Evolutionary conservation across 2,888 invertebrate genomes (phyloP).

Genomic region (Orthonevra nobilis): DNA sequence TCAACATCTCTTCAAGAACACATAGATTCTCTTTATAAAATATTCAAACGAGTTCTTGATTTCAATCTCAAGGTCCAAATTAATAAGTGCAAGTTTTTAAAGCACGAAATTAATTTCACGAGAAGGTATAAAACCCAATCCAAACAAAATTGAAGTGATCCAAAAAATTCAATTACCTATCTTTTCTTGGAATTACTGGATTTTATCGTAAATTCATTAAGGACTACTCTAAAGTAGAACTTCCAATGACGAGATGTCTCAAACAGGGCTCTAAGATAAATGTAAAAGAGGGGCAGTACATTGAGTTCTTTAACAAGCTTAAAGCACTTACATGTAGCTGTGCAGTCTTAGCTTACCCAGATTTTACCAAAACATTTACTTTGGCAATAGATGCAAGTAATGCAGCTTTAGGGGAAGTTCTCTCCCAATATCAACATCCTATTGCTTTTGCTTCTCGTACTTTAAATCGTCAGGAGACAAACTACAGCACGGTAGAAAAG

Average conservation of each 20-base stretch:
- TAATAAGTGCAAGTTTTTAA: no score
- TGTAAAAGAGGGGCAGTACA: conserved; percentile 10
- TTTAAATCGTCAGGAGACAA: conserved; percentile 49
- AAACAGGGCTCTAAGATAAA: conserved; percentile 19
- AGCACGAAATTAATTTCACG: not conserved
- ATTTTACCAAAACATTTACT: conserved; percentile 53
- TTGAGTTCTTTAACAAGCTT: conserved; percentile 18
- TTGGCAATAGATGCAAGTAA: conserved; percentile 59
- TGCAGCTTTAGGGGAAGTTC: conserved; percentile 50
- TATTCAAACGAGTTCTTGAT: no score
- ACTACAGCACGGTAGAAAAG: conserved; percentile 52
- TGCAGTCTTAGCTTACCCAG: conserved; percentile 50
- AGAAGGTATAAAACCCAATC: conserved; percentile 73
- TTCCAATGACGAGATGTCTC: conserved; percentile 58
- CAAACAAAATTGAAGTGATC: conserved; percentile 72
- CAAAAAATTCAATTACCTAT: conserved; percentile 70
- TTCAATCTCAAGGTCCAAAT: no score
- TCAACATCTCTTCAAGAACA: no score
- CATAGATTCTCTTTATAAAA: no score
- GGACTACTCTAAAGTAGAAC: conserved; percentile 52
- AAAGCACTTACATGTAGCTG: conserved; percentile 28
- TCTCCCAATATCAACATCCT: conserved; percentile 51
- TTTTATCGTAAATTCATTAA: conserved; percentile 68
- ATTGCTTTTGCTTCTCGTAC: conserved; percentile 51
- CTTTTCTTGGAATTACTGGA: no score